phyloP scores from a whole-genome alignment of 2,888 invertebrate genomes.

The Eucera pruinosa region DNA sequence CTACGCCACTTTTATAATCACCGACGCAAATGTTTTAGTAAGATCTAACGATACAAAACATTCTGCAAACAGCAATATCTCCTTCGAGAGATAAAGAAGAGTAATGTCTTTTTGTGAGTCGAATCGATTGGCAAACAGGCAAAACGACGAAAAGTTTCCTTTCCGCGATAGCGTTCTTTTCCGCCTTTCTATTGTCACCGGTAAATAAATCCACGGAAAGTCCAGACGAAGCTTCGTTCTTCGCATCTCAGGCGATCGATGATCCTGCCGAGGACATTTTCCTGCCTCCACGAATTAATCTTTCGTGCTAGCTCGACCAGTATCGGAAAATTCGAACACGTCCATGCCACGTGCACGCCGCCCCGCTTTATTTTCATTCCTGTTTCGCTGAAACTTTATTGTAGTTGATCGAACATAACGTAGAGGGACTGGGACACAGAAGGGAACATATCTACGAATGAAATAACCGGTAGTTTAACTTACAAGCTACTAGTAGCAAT shows the following conservation, averaged over 20 bases:
- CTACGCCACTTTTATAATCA: no score
- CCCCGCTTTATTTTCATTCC: conserved; percentile 5
- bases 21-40: no score
- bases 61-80: no score
- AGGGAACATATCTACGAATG: neutral
- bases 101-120: neutral
- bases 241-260: conserved; percentile 31
- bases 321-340: conserved; percentile 53
- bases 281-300: conserved; percentile 53
- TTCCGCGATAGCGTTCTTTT: conserved; percentile 22
- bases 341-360: conserved; percentile 37
- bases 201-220: conserved; percentile 48
- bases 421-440: neutral
- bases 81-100: no score
- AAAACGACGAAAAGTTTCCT: neutral
- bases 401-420: conserved; percentile 8
- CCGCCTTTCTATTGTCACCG: conserved; percentile 30
- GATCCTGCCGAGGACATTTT: conserved; percentile 41
- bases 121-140: conserved; percentile 19
- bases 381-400: conserved; percentile 32
- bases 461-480: neutral
- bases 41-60: no score
- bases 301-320: no score
- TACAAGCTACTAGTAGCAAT: no score
- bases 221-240: neutral